Base-by-base conservation (phyloP, 2,888 invertebrate genomes). In the Eilema sororculum region DNA sequence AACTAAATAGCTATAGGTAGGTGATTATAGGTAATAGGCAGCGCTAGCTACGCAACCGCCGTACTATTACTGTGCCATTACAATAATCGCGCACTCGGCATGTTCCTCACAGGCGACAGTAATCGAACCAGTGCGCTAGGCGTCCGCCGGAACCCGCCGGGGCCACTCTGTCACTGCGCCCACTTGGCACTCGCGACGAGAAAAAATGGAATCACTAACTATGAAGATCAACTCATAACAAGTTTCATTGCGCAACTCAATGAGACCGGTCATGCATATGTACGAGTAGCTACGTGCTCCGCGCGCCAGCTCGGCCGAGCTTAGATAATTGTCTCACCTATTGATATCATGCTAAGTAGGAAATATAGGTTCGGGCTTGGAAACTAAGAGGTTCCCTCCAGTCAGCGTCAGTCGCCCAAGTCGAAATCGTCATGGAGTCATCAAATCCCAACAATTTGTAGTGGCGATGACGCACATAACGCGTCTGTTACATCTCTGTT, bases 191-290 rank as follows among this genome's bases (percentile, higher is more conserved):
- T 46, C 20, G 20, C 20, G 5, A 20, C 46, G 46, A 46, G 52
- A 52, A n/a, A 52, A 52, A 52, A 52, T 52, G 52, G 52, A n/a
- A 52, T 52, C 52, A n/a, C n/a, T 52, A n/a, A 52, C 52, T 52
- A n/a, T 8, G n/a, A 52, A 20, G n/a, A 52, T 52, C 20, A 52
- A n/a, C 52, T 52, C n/a, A 52, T n/a, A 52, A 52, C 52, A 9
- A n/a, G 52, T 52, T 52, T n/a, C n/a, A 52, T n/a, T 9, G 52
- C n/a, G 2, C 52, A 52, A 52, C 46, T 46, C 46, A 20, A 16
- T 41, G 41, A 41, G 16, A 20, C 3, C 4, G 2, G 20, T 6
- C 46, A 46, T 20, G 46, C 46, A 6, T 46, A 20, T 41, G 41
- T 16, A 41, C 16, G 37, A 12, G 37, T 13, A 37, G 37, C 37